A percentile compares a stretch with the other conserved stretches of the same genome.
These are phyloP conservation scores for Sceloporus tristichus DNA, from an alignment of 2,113 vertebrate genomes.

Conservation along the genomic window DNA sequence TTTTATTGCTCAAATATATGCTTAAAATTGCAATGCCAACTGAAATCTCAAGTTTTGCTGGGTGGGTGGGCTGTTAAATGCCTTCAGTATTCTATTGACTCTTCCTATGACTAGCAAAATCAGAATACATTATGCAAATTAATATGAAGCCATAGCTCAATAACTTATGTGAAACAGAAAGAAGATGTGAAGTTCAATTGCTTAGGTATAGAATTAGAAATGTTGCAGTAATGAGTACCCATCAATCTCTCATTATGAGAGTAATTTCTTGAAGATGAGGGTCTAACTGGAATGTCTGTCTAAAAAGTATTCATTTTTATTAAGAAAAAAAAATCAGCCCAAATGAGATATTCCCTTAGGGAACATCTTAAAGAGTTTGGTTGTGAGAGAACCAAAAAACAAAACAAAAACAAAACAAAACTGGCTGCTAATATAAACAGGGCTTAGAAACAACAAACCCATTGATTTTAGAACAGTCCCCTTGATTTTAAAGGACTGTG, in stretches of 20 bases:
- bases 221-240: neutral
- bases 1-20: neutral
- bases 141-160: neutral
- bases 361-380: slow-evolving; percentile 7
- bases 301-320: slow-evolving; percentile 8
- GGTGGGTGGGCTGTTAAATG: no score
- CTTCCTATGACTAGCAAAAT: neutral
- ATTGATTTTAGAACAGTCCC: no score
- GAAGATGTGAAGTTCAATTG: neutral
- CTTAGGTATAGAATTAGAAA: neutral
- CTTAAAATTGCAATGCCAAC: neutral
- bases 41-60: neutral
- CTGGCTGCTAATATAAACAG: no score
- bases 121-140: neutral
- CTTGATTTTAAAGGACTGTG: no score
- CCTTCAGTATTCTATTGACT: neutral
- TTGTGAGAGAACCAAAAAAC: no score
- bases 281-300: slow-evolving; percentile 8
- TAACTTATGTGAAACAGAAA: neutral
- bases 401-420: no score
- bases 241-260: neutral
- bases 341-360: slow-evolving; percentile 6
- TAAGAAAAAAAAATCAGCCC: neutral
- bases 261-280: neutral
- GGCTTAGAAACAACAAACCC: no score